Evolutionary conservation across 2,888 invertebrate genomes (phyloP).

Genomic region (Phortica okadai): DNA sequence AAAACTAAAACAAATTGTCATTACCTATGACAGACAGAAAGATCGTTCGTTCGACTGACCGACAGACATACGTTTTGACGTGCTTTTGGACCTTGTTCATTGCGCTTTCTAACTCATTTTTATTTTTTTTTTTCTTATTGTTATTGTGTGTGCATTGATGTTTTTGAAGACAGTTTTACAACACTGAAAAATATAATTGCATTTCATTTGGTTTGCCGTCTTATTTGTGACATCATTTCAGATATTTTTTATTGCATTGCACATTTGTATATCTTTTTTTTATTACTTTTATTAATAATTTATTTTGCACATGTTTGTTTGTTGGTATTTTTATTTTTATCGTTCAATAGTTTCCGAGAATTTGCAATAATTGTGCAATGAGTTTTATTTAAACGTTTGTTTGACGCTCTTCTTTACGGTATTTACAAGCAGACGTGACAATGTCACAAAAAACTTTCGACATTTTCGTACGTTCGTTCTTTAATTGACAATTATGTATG

Average conservation of each 20-base stretch:
- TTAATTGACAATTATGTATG: slow-evolving; percentile 19
- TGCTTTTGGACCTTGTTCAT: not conserved
- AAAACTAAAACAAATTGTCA: slow-evolving; percentile 34
- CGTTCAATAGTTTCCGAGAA: slow-evolving; percentile 15
- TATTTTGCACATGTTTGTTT: not conserved
- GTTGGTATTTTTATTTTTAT: not conserved
- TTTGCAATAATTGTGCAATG: not conserved
- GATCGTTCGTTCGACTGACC: not conserved
- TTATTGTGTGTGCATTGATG: not conserved
- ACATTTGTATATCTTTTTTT: no score
- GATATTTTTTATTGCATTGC: no score
- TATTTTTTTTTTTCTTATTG: not conserved
- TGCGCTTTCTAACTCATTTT: not conserved
- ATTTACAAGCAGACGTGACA: slow-evolving; percentile 36
- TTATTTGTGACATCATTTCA: no score
- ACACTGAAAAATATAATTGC: no score
- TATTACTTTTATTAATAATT: no score
- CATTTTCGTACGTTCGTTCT: not conserved
- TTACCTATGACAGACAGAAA: slow-evolving; percentile 14
- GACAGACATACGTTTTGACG: not conserved
- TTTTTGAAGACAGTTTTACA: not conserved
- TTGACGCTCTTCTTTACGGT: not conserved
- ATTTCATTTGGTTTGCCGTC: no score
- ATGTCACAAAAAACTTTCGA: slow-evolving; percentile 33
- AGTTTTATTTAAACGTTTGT: not conserved